phyloP scores from a whole-genome alignment of 2,797 vertebrate genomes.

The Jordanella pulchra region DNA sequence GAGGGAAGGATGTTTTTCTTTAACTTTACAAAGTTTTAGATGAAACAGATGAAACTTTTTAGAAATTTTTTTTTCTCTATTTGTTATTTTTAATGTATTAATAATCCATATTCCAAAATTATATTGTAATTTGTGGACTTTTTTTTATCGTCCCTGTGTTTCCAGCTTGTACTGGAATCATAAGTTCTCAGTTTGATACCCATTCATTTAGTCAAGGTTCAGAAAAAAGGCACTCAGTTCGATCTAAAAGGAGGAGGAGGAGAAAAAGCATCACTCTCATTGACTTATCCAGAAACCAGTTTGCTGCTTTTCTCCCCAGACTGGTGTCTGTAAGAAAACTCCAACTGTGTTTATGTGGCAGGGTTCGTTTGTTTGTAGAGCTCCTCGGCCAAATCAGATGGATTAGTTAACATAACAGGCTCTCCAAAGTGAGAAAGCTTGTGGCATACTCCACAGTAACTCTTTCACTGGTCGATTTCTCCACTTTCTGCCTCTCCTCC shows the following conservation, averaged over 20 bases:
- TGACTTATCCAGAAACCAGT: slow-evolving; percentile 15
- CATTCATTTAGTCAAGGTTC: slow-evolving; percentile 58
- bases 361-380: slow-evolving; percentile 53
- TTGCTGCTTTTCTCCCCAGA: slow-evolving; percentile 17
- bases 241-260: neutral
- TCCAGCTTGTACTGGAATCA: slow-evolving; percentile 54
- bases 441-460: slow-evolving; percentile 27
- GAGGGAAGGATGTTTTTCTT: neutral
- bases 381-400: slow-evolving; percentile 51
- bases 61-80: neutral
- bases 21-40: neutral
- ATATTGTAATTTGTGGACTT: neutral
- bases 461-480: slow-evolving; percentile 43
- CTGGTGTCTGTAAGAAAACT: slow-evolving; percentile 11
- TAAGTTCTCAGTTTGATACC: slow-evolving; percentile 47
- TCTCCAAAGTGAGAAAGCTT: slow-evolving; percentile 42
- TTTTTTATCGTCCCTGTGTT: slow-evolving; percentile 11
- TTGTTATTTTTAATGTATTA: too few relatives aligned
- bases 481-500: slow-evolving; percentile 27
- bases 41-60: neutral
- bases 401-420: slow-evolving; percentile 68
- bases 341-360: slow-evolving; percentile 24
- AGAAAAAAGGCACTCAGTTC: slow-evolving; percentile 27
- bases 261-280: slow-evolving; percentile 17
- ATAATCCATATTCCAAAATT: neutral